Evolutionary conservation across 2,113 vertebrate species (phyloP).

Genomic region (Crotalus helleri): DNA sequence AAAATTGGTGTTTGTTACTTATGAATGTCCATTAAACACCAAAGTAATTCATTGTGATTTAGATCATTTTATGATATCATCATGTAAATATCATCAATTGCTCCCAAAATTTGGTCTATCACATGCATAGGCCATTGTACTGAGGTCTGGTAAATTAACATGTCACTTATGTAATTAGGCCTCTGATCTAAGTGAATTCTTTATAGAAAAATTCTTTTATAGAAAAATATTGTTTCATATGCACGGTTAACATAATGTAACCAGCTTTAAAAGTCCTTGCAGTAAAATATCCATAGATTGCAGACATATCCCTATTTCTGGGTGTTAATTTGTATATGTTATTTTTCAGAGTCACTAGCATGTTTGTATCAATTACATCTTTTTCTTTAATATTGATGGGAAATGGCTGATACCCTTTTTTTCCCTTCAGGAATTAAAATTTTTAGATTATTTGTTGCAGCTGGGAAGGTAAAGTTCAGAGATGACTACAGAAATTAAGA

Average conservation of each 20-base stretch:
- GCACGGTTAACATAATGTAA: too few relatives aligned
- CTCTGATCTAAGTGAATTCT: neutral
- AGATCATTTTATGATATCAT: neutral
- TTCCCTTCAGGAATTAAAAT: neutral
- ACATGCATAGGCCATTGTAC: neutral
- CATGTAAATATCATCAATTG: neutral
- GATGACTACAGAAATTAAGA: neutral
- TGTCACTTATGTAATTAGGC: neutral
- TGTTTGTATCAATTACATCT: neutral
- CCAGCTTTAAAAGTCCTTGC: neutral
- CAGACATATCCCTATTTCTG: neutral
- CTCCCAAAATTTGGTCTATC: neutral
- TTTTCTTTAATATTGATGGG: neutral
- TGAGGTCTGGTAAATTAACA: neutral
- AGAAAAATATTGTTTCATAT: neutral
- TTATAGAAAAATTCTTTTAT: neutral
- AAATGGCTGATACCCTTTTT: neutral
- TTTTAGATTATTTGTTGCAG: neutral
- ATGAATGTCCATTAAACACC: neutral
- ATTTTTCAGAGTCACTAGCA: neutral
- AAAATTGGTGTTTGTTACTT: neutral
- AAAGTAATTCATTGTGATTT: neutral
- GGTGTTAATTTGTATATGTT: neutral
- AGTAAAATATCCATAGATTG: neutral
- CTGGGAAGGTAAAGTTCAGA: neutral